Evolutionary conservation across 1,140 invertebrate genomes (phyloP).

Genomic region (Campoletis sonorensis): DNA sequence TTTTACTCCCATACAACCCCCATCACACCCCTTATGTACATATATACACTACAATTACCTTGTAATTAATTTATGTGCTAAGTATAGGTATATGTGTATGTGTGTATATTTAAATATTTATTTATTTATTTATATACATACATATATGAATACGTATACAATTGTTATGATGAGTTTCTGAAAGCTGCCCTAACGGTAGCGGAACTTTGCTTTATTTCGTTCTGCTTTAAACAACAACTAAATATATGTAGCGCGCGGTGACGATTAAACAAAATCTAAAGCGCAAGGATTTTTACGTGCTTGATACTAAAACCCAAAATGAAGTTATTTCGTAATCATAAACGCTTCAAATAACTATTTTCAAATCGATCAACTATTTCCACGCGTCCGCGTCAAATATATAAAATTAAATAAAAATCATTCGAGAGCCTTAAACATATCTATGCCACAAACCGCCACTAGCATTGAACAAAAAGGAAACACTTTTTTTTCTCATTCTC

Average conservation of each 20-base stretch:
- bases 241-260: not conserved
- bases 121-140: constrained; percentile 27
- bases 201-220: constrained; percentile 47
- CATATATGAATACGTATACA: constrained; percentile 6
- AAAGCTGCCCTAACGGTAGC: constrained; percentile 6
- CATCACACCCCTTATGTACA: constrained; percentile 56
- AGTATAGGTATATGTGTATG: constrained; percentile 38
- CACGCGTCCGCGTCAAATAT: not conserved
- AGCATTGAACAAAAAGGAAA: too few relatives aligned
- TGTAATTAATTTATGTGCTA: constrained; percentile 40
- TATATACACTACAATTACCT: constrained; percentile 48
- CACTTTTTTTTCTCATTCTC: too few relatives aligned
- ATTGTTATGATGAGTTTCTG: not conserved
- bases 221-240: constrained; percentile 21
- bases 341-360: constrained; percentile 10
- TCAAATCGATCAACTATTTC: not conserved
- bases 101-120: constrained; percentile 32
- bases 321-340: constrained; percentile 52
- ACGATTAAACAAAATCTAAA: constrained; percentile 2
- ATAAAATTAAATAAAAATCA: not conserved
- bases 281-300: constrained; percentile 45
- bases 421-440: not conserved
- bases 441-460: too few relatives aligned
- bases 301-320: constrained; percentile 76
- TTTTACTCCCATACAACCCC: constrained; percentile 36